Percentiles rank a stretch among this genome's conserved stretches.
These are phyloP conservation scores for Loriculus beryllinus DNA, from an alignment of 2,797 vertebrate species.

Conservation along the genomic window DNA sequence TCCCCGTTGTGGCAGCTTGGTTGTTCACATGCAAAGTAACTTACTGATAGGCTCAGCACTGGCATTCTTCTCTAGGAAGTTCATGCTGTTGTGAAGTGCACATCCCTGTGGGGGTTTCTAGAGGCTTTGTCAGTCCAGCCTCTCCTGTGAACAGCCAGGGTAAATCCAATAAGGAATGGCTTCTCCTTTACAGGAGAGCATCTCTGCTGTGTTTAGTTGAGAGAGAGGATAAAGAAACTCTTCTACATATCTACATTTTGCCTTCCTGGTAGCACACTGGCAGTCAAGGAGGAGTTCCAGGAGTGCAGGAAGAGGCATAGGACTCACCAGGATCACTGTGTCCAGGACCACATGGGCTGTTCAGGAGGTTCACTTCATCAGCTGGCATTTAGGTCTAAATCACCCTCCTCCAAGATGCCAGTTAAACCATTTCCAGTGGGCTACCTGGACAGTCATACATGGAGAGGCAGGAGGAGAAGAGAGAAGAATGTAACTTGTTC, in stretches of 20 bases:
- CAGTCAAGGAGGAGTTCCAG: background rate
- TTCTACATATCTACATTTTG: background rate
- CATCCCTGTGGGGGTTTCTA: background rate
- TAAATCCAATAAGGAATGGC: background rate
- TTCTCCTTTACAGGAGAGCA: background rate
- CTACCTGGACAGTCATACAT: background rate
- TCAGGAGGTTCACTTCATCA: background rate
- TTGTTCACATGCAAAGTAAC: background rate
- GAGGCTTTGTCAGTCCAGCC: background rate
- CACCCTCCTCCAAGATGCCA: background rate
- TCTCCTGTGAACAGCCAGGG: background rate
- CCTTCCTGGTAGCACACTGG: background rate
- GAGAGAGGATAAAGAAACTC: background rate
- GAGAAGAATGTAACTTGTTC: background rate
- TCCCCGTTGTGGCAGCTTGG: background rate
- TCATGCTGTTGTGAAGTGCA: background rate
- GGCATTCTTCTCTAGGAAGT: background rate
- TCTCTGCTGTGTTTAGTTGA: background rate
- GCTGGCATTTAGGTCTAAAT: background rate
- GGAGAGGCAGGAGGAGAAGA: background rate
- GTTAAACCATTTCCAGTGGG: background rate
- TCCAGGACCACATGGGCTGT: background rate
- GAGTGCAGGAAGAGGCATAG: background rate
- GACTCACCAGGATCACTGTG: background rate
- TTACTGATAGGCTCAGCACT: background rate